These are phyloP conservation scores for Cephalotes varians DNA, from an alignment of 2,888 invertebrate species.

Conservation along the genomic window DNA sequence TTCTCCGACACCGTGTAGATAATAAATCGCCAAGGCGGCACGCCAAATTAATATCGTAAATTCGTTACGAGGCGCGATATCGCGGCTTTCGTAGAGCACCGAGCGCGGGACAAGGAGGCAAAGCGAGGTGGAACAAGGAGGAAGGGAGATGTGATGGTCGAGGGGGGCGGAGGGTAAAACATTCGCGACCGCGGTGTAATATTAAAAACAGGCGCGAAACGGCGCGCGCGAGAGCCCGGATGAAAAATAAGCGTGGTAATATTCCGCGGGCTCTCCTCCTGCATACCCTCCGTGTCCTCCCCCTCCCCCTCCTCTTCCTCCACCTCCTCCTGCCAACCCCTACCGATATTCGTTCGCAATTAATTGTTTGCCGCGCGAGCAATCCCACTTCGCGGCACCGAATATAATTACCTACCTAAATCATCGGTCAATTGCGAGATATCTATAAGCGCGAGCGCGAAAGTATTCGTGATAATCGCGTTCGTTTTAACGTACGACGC, in stretches of 20 bases:
- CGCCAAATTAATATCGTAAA: conserved; percentile 78
- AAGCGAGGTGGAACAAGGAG: conserved; percentile 28
- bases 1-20: conserved; percentile 66
- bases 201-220: conserved; percentile 78
- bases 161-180: conserved; percentile 65
- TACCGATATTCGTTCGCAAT: conserved; percentile 75
- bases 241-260: conserved; percentile 78
- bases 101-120: neutral
- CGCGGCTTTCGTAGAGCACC: conserved; percentile 56
- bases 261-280: conserved; percentile 68
- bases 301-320: neutral
- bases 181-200: conserved; percentile 78
- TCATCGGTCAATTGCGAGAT: conserved; percentile 75
- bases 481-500: conserved; percentile 36
- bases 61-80: conserved; percentile 76
- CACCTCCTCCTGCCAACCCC: conserved; percentile 48
- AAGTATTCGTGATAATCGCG: conserved; percentile 54
- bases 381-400: conserved; percentile 77
- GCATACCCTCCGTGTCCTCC: neutral
- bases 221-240: conserved; percentile 67
- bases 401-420: conserved; percentile 78
- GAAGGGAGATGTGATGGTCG: conserved; percentile 8
- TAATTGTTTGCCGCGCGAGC: conserved; percentile 78
- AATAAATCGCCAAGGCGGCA: conserved; percentile 77
- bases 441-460: conserved; percentile 62